phyloP scores from a whole-genome alignment of 2,797 vertebrate species.

The Xenops minutus region DNA sequence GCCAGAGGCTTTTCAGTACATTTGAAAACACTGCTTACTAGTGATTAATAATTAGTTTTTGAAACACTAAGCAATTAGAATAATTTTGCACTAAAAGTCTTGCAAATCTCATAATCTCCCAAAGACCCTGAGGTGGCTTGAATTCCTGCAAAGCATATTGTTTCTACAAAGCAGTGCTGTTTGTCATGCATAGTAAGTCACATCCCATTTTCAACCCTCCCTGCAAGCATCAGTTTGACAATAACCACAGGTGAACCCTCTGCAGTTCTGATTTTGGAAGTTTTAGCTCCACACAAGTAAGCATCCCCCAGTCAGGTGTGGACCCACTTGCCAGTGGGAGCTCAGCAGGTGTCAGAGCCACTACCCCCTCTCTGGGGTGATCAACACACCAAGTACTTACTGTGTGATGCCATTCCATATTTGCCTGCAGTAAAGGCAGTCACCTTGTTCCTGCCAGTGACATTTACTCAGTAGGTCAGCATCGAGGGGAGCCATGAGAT shows the following conservation, averaged over 20 bases:
- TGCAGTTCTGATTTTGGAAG: neutral
- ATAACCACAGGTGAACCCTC: neutral
- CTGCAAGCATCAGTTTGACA: neutral
- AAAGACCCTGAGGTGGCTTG: neutral
- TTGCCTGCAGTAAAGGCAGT: neutral
- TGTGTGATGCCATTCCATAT: neutral
- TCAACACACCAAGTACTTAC: neutral
- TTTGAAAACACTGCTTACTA: neutral
- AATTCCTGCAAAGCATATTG: constrained; percentile 1
- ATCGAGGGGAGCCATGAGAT: neutral
- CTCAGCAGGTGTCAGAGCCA: neutral
- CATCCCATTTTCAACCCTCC: neutral
- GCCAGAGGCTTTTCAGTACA: neutral
- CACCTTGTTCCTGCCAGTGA: neutral
- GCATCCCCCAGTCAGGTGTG: neutral
- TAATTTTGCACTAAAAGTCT: neutral
- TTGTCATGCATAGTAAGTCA: neutral
- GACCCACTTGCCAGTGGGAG: neutral
- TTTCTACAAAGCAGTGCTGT: neutral
- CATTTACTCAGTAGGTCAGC: neutral
- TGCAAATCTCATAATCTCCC: neutral
- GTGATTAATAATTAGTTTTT: neutral
- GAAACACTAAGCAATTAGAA: neutral
- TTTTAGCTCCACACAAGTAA: neutral
- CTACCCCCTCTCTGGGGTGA: neutral